These are phyloP conservation scores for Tetrapedia diversipes DNA, from an alignment of 2,888 invertebrate species.

Conservation along the genomic window DNA sequence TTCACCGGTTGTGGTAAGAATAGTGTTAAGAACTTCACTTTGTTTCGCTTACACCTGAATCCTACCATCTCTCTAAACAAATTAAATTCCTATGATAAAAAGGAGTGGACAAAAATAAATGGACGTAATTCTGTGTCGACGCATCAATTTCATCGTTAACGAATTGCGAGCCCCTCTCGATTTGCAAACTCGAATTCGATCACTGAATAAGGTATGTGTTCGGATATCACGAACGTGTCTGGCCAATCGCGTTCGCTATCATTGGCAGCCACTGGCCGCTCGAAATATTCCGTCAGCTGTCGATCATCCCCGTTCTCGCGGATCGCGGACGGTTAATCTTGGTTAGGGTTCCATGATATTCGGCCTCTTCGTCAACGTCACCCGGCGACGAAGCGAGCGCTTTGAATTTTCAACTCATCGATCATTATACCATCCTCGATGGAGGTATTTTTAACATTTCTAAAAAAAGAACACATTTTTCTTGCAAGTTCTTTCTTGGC, in stretches of 20 bases:
- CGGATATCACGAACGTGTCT: slow-evolving; percentile 17
- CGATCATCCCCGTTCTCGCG: slow-evolving; percentile 12
- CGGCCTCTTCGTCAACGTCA: slow-evolving; percentile 35
- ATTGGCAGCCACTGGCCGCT: slow-evolving; percentile 34
- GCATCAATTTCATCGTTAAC: neutral
- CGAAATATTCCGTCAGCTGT: slow-evolving; percentile 49
- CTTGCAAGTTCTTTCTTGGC: neutral
- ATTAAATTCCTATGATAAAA: no score
- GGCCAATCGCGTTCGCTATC: slow-evolving; percentile 41
- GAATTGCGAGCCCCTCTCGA: neutral
- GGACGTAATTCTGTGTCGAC: neutral
- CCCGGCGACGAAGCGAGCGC: neutral
- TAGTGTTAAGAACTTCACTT: no score
- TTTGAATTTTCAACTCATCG: neutral
- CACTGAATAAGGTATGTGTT: slow-evolving; percentile 14
- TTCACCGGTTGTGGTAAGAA: no score
- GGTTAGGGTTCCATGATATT: slow-evolving; percentile 26
- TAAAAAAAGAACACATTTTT: no score
- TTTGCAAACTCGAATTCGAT: neutral
- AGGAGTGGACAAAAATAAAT: neutral
- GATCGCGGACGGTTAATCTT: slow-evolving; percentile 7
- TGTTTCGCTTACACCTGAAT: no score
- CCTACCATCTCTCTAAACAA: no score
- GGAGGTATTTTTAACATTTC: no score
- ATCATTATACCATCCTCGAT: no score